Evolutionary conservation across 1,140 invertebrate genomes (phyloP), one percentile per base, ranked within the genome.

Genomic region (Zaprionus davidi): DNA sequence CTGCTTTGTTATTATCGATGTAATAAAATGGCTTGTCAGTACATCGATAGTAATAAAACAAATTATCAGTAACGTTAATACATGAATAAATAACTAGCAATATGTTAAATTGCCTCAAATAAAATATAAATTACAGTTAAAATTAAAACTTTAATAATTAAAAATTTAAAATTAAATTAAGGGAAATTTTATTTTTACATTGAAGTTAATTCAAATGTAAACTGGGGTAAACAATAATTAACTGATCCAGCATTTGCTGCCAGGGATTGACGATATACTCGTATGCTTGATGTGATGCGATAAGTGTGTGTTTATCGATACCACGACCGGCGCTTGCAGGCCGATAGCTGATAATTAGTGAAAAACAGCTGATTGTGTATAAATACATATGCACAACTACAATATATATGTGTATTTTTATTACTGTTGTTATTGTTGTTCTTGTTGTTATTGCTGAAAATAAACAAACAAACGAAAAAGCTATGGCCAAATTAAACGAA

Each of bases 401-500:
- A 24, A 62, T 53, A 60, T 57, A 72, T 28, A 76, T 26, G 60
- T 28, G 65, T 44, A 38, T 65, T 34, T 44, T 44, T 70, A 28
- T 44, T 70, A 28, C 41, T 60, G 15, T 38, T 53, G 28, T 60
- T 59, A 26, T 60, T 26, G 24, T 24, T 24, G 2, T 24, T 22
- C 22, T 22, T 44, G 49, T 74, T 62, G 28, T 68, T 62, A 20
- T 58, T 41, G 20, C 22, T 36, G 13, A 7, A 28, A 5, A 26
- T 26, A 38, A 57, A 26, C 31, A 67, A 66, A 66, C 62, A 67
- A 71, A 56, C 41, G 5, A 20, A 56, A 2, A 20, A 56, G 51
- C 53, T 55, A 88, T 88, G 84, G 72, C 81, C 51, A 84, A 84
- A 57, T 53, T 88, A 22, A 76, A 53, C 34, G 85, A 88, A 46